Evolutionary conservation across 2,797 vertebrate genomes (phyloP), one percentile per base, ranked within the genome.

Genomic region (Hoplostethus mediterraneus): DNA sequence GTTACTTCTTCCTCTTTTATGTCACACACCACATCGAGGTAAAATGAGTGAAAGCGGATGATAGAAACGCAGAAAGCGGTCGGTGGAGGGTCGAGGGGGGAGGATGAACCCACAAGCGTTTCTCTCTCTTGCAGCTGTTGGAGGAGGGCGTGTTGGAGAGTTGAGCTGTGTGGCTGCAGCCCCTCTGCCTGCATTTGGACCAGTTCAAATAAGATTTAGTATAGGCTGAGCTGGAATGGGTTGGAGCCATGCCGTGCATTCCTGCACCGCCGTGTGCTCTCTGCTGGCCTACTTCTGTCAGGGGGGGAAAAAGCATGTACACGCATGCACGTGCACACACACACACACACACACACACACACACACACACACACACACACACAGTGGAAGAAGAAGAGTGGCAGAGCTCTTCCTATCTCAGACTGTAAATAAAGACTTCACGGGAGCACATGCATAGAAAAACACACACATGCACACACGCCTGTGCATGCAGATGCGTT

Each of bases 161-260:
- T 21, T 21, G 21, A 62, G 67, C 21, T 21, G 59, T 64, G 67
- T 63, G 57, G 52, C 59, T 17, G 31, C 66, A 58, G 40, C 72
- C 60, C 59, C 71, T 57, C 67, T 0, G 49, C 42, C 65, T 71
- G 28, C 60, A 49, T 77, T 79, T 13, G n/a, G 55, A 65, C 28
- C 16, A 63, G 55, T 78, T 83, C 68, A 54, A 21, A 73, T 42
- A 53, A 81, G 72, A 79, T 80, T 79, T 67, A 71, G 69, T 6
- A 44, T 54, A 55, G 73, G 55, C 82, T 81, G 1, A 33, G 77
- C 77, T 80, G 80, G 77, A 87, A 88, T 88, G 70, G 66, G 58
- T 77, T 89, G 84, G 82, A 84, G 25, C 55, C 7, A 2, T 73
- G 75, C 89, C 89, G 84, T 0, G n/a, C 86, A 92, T 92, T 92